These are phyloP conservation scores for Danio aesculapii DNA, from an alignment of 2,797 vertebrate genomes.

Conservation along the genomic window DNA sequence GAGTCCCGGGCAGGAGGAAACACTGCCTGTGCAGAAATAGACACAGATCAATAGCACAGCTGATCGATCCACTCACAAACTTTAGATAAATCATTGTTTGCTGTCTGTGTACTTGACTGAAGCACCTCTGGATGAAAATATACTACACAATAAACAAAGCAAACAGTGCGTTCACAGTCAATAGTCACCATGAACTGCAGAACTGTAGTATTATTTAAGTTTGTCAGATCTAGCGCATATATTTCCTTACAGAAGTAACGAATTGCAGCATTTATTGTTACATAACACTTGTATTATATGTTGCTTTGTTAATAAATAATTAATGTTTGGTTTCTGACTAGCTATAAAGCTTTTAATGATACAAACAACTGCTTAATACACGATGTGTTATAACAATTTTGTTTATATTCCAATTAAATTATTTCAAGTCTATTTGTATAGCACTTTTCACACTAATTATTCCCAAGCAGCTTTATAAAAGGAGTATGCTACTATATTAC, in stretches of 20 bases:
- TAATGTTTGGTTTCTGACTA: too few species aligned
- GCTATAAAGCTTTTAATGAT: not conserved
- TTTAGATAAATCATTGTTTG: conserved; percentile 53
- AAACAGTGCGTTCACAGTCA: not conserved
- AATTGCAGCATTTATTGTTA: not conserved
- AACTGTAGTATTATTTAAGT: not conserved
- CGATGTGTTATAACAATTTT: not conserved
- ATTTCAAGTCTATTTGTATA: too few species aligned
- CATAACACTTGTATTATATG: too few species aligned
- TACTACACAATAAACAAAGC: not conserved
- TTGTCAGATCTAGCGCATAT: not conserved
- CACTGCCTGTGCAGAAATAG: conserved; percentile 45
- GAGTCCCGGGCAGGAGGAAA: conserved; percentile 17
- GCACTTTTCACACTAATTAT: too few species aligned
- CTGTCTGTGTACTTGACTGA: conserved; percentile 25
- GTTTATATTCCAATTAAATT: too few species aligned
- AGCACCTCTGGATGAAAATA: not conserved
- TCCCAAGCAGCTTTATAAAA: too few species aligned
- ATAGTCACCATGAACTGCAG: not conserved
- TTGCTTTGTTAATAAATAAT: too few species aligned
- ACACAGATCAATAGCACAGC: conserved; percentile 53
- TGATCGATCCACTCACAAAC: conserved; percentile 54
- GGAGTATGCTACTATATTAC: too few species aligned
- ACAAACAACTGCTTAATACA: not conserved
- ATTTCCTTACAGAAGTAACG: not conserved